Evolutionary conservation across 92 coral and sea anemone genomes (phyloP).

Genomic region (Chrysogorgia sp.): DNA sequence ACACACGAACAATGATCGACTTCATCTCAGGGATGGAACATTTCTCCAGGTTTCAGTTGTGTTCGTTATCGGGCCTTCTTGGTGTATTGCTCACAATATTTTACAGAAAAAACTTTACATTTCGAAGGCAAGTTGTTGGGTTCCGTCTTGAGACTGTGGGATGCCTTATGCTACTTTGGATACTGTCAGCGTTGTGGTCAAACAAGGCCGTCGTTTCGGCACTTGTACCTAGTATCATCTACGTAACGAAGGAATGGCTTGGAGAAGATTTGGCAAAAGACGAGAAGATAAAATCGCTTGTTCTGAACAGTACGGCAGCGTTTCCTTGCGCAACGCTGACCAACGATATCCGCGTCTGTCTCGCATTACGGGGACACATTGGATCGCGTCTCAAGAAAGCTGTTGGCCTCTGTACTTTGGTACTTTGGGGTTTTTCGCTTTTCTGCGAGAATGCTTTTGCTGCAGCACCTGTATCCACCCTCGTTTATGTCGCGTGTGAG

Average conservation of each 20-base stretch:
- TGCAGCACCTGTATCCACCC: background rate
- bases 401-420: background rate
- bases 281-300: background rate
- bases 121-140: constrained; percentile 24
- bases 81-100: constrained; percentile 63
- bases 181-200: background rate
- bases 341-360: no score
- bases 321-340: no score
- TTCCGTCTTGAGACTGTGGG: background rate
- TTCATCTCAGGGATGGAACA: background rate
- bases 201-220: background rate
- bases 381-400: background rate
- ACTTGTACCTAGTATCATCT: background rate
- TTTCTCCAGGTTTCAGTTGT: background rate
- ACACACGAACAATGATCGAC: background rate
- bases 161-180: background rate
- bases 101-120: constrained; percentile 58
- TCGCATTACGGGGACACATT: constrained; percentile 39
- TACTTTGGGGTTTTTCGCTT: background rate
- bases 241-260: background rate
- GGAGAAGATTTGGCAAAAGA: background rate
- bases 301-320: no score
- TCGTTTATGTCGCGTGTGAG: background rate
- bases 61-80: background rate
- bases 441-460: background rate